Evolutionary conservation across 2,113 vertebrate species (phyloP).

Genomic region (Percopsis transmontana): DNA sequence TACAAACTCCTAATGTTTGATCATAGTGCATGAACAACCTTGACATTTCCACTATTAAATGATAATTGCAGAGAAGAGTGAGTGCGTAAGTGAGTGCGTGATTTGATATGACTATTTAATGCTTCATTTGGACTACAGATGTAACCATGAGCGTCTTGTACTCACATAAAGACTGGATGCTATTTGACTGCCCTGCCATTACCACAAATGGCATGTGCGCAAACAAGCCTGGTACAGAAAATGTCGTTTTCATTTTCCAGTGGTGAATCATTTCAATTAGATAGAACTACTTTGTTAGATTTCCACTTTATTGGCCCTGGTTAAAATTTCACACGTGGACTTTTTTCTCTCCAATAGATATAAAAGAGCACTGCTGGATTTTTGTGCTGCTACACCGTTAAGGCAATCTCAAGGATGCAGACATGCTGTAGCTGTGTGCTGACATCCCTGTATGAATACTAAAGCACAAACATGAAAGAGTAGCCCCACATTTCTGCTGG

Average conservation of each 20-base stretch:
- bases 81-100: constrained; percentile 28
- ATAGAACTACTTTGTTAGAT: constrained; percentile 11
- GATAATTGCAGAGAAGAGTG: constrained; percentile 39
- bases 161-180: constrained; percentile 1
- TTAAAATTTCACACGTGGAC: constrained; percentile 39
- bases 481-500: constrained; percentile 50
- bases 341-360: constrained; percentile 36
- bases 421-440: constrained; percentile 57
- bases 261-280: constrained; percentile 46
- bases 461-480: constrained; percentile 66
- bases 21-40: no score
- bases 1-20: no score
- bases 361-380: constrained; percentile 50
- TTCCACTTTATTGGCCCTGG: constrained; percentile 32
- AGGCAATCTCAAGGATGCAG: constrained; percentile 75
- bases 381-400: constrained; percentile 48
- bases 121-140: constrained; percentile 35
- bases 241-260: constrained; percentile 22
- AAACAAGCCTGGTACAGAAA: constrained; percentile 23
- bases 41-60: not conserved
- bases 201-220: constrained; percentile 11
- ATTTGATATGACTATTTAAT: no score
- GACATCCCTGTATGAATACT: constrained; percentile 69
- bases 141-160: constrained; percentile 16
- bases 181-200: constrained; percentile 1